Conservation (phyloP, 2,797 vertebrate genomes). For the Morelia viridis region DNA sequence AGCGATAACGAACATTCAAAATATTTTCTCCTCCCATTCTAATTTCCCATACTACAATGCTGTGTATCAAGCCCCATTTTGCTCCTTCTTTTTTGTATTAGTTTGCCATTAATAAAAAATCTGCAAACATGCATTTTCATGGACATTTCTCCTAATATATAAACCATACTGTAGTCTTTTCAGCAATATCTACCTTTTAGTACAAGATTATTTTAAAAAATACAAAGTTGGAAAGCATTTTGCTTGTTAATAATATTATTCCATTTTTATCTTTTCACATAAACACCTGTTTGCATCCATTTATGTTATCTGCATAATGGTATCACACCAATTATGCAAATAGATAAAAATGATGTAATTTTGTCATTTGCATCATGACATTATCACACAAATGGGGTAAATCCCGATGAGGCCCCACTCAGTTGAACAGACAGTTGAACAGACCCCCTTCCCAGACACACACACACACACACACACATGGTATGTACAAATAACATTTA, state of each 20-base stretch:
- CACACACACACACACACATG: neutral
- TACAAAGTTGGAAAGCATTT: neutral
- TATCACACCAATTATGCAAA: neutral
- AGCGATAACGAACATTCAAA: neutral
- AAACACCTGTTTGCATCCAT: neutral
- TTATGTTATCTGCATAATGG: neutral
- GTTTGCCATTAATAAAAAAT: neutral
- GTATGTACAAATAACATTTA: neutral
- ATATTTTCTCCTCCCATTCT: neutral
- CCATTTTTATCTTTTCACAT: neutral
- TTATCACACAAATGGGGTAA: neutral
- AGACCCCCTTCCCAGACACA: neutral
- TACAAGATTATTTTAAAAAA: neutral
- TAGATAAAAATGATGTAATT: neutral
- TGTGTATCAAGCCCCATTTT: neutral
- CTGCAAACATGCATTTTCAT: neutral
- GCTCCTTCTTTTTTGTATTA: neutral
- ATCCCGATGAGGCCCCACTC: neutral
- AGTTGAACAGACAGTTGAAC: neutral
- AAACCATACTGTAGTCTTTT: neutral
- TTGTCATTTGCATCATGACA: neutral
- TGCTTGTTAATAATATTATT: neutral
- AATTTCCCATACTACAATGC: constrained; percentile 21
- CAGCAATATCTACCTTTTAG: neutral
- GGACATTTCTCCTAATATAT: neutral